Conservation (phyloP, 2,113 vertebrate species). For the Rafetus swinhoei region DNA sequence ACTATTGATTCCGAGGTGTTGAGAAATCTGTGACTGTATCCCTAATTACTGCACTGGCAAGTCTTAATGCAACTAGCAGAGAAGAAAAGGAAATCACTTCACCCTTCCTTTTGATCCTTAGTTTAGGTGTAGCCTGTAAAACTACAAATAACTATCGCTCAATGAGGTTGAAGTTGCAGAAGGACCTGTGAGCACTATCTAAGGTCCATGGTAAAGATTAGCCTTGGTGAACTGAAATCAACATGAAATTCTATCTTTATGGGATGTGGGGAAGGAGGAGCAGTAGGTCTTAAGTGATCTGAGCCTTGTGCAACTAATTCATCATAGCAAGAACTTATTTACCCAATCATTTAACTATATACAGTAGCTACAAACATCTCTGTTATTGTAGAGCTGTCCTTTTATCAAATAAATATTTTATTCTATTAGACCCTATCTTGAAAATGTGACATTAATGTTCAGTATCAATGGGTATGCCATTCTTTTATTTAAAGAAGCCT, state of each 20-base stretch:
- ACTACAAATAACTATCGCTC: neutral
- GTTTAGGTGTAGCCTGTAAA: neutral
- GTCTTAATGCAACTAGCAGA: neutral
- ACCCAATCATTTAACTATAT: neutral
- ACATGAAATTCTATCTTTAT: neutral
- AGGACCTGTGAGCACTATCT: neutral
- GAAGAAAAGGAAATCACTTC: neutral
- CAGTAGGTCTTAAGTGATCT: slow-evolving; percentile 20
- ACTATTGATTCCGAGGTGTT: neutral
- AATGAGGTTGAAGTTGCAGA: neutral
- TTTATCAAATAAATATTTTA: neutral
- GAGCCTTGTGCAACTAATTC: slow-evolving; percentile 13
- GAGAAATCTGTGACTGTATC: neutral
- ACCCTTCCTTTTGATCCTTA: neutral
- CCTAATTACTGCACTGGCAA: neutral
- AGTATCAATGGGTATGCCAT: neutral
- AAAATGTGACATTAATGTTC: neutral
- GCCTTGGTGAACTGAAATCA: neutral
- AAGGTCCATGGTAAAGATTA: neutral
- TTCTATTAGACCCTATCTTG: neutral
- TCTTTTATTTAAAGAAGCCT: slow-evolving; percentile 1
- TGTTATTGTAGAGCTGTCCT: neutral
- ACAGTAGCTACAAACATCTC: neutral
- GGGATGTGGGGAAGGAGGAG: neutral
- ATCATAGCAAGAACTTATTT: slow-evolving; percentile 22